Evolutionary conservation across 2,797 vertebrate genomes (phyloP).

Genomic region (Enteromius afrohamiltoni): DNA sequence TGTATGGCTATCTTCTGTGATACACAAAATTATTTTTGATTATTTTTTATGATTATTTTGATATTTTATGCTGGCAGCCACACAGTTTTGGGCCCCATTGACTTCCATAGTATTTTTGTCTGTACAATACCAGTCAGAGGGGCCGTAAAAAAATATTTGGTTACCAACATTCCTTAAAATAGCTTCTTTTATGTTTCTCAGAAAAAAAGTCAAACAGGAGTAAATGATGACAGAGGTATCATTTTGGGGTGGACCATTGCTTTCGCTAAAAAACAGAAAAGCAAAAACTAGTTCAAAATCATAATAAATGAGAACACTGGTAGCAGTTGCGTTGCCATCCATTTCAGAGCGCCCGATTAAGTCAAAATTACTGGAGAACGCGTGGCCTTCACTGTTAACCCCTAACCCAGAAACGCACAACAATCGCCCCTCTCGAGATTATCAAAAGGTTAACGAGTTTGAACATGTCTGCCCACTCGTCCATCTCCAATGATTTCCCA

Average conservation of each 20-base stretch:
- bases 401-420: conserved; percentile 29
- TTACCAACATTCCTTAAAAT: background rate
- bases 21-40: background rate
- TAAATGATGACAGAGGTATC: background rate
- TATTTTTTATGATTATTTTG: background rate
- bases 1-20: background rate
- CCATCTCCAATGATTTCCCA: conserved; percentile 45
- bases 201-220: background rate
- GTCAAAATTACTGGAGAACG: conserved; percentile 23
- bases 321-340: background rate
- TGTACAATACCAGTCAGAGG: background rate
- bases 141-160: background rate
- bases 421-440: background rate
- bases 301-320: background rate
- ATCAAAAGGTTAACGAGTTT: conserved; percentile 42
- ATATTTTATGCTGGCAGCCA: background rate
- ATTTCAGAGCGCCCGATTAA: background rate
- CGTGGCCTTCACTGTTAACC: conserved; percentile 29
- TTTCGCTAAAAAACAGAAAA: background rate
- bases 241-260: background rate
- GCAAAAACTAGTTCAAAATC: background rate
- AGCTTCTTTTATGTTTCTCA: background rate
- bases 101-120: background rate
- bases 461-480: conserved; percentile 34
- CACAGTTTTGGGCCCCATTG: background rate